phyloP scores from a whole-genome alignment of 2,113 vertebrate species.

The Anarhynchus alexandrinus region DNA sequence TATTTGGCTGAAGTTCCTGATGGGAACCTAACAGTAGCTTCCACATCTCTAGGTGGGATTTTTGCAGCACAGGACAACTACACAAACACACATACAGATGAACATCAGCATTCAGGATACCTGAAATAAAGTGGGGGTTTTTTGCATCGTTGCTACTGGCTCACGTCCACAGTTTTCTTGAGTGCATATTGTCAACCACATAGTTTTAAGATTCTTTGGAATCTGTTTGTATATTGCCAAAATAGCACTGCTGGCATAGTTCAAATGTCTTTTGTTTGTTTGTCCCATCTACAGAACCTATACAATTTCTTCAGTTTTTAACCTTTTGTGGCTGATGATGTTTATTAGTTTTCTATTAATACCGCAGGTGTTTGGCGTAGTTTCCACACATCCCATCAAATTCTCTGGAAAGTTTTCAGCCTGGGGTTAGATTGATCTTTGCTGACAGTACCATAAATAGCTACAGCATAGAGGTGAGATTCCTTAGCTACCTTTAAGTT shows the following conservation, averaged over 20 bases:
- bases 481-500: not conserved
- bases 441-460: not conserved
- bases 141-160: not conserved
- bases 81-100: not conserved
- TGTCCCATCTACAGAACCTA: not conserved
- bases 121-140: not conserved
- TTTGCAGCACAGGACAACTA: not conserved
- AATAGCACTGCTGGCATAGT: not conserved
- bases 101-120: not conserved
- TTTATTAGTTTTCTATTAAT: not conserved
- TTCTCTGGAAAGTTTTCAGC: not conserved
- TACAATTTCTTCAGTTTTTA: not conserved
- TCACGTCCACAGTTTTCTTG: not conserved
- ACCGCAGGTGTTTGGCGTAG: not conserved
- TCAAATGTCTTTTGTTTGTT: not conserved
- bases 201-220: not conserved
- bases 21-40: not conserved
- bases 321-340: not conserved
- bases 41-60: not conserved
- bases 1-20: not conserved
- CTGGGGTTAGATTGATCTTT: not conserved
- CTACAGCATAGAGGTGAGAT: not conserved
- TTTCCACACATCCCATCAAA: not conserved
- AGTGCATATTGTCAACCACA: not conserved
- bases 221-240: not conserved